Base-by-base conservation (phyloP, 2,113 vertebrate genomes). In the Toxotes chatareus region DNA sequence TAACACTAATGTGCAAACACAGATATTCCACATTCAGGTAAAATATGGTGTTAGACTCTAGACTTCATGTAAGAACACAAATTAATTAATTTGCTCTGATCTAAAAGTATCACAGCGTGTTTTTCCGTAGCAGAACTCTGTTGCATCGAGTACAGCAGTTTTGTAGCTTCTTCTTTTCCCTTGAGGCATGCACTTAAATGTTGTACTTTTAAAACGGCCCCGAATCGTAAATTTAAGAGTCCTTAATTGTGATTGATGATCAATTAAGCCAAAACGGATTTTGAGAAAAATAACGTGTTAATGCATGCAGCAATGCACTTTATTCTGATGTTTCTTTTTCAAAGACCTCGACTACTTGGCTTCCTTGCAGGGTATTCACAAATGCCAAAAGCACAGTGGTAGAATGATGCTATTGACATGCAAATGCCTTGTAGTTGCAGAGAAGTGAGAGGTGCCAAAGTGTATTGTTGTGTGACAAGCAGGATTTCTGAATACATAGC, bases 321-420 rank as follows among this genome's bases (percentile, higher is more conserved):
- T 67, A 75, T 79, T 87, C 64, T 67, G 83, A 81, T 60, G 82
- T 86, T 89, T 85, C 83, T 75, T 83, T 66, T 86, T 86, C 82
- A 91, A 84, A 91, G 77, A 64, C 72, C 49, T 27, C 19, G 42
- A 79, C 80, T 75, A 75, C 72, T 86, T 92, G 84, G 88, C 84
- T 92, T 89, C 81, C 77, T 88, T 55, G 80, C 77, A 71, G 60
- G 82, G 68, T n/a, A 44, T 74, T 86, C 79, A 76, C 84, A 83
- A 83, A 86, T 79, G 79, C 77, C 86, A 89, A 92, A 86, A 91
- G 90, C 90, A 78, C 82, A 86, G 78, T 62, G 81, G 84, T 89
- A 88, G 90, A 90, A 84, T 88, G 68, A 76, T 73, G 81, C 91
- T 77, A 92, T 95, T 94, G 91, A 93, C 92, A 95, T 93, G 92